Evolutionary conservation across 2,797 vertebrate genomes (phyloP).

Genomic region (Diplodus puntazzo): DNA sequence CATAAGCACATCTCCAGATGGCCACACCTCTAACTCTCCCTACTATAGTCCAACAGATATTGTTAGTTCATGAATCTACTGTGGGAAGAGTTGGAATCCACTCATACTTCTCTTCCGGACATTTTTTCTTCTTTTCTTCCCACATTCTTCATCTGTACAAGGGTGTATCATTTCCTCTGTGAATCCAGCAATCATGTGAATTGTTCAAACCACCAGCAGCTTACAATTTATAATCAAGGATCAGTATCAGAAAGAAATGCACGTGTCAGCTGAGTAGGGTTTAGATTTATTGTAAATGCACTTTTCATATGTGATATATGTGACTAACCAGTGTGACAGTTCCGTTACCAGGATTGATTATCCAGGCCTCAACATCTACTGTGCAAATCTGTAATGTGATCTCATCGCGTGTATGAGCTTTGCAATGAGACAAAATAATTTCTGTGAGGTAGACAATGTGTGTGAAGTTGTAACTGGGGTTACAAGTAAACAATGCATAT

Average conservation of each 20-base stretch:
- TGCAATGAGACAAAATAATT: slow-evolving; percentile 55
- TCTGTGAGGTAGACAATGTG: slow-evolving; percentile 63
- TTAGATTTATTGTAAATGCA: slow-evolving; percentile 47
- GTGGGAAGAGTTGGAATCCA: slow-evolving; percentile 60
- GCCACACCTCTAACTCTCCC: slow-evolving; percentile 81
- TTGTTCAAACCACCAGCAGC: slow-evolving; percentile 73
- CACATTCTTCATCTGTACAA: slow-evolving; percentile 73
- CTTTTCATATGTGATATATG: slow-evolving; percentile 47
- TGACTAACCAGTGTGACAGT: slow-evolving; percentile 54
- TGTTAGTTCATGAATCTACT: slow-evolving; percentile 56
- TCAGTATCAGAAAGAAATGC: slow-evolving; percentile 63
- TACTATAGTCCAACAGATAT: slow-evolving; percentile 50
- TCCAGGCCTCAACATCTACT: slow-evolving; percentile 47
- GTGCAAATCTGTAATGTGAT: slow-evolving; percentile 34
- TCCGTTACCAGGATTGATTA: slow-evolving; percentile 39
- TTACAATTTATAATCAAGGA: slow-evolving; percentile 66
- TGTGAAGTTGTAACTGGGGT: slow-evolving; percentile 50
- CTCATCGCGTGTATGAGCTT: slow-evolving; percentile 44
- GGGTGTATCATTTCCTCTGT: slow-evolving; percentile 65
- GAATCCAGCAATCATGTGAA: slow-evolving; percentile 73
- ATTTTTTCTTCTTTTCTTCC: slow-evolving; percentile 75
- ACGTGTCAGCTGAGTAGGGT: slow-evolving; percentile 53
- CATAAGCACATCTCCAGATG: slow-evolving; percentile 84
- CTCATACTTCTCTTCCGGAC: slow-evolving; percentile 61
- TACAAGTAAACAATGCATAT: slow-evolving; percentile 31